phyloP scores from a whole-genome alignment of 2,888 invertebrate species.

The Mermis nigrescens region DNA sequence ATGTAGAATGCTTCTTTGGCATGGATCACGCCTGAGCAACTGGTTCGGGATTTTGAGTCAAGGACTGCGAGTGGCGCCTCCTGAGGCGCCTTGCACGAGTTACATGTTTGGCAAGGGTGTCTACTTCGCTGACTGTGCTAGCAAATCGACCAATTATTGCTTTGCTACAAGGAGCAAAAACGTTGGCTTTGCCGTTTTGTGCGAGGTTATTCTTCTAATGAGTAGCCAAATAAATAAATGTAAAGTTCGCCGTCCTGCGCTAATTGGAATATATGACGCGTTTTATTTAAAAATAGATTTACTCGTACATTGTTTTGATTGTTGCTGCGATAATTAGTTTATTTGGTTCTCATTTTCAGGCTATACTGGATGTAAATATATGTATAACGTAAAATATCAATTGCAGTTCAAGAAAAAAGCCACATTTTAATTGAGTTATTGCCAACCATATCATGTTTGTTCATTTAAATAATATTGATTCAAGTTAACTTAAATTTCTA shows the following conservation, averaged over 20 bases:
- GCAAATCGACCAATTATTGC: conserved; percentile 40
- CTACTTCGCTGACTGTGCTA: conserved; percentile 40
- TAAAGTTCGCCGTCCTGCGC: neutral
- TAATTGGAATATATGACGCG: neutral
- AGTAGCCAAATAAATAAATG: neutral
- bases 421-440: too few species aligned
- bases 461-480: too few species aligned
- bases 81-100: conserved; percentile 37
- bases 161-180: conserved; percentile 33
- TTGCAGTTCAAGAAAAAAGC: too few species aligned
- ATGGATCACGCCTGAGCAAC: conserved; percentile 39
- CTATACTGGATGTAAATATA: too few species aligned
- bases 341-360: too few species aligned
- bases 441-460: too few species aligned
- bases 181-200: conserved; percentile 34
- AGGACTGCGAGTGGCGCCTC: conserved; percentile 39
- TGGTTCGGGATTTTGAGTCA: conserved; percentile 39
- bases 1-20: conserved; percentile 37
- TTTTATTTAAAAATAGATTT: too few species aligned
- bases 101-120: conserved; percentile 37
- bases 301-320: conserved; percentile 1
- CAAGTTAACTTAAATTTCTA: too few species aligned
- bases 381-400: too few species aligned
- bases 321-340: neutral
- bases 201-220: too few species aligned